Evolutionary conservation across 2,888 invertebrate species (phyloP).

Genomic region (Rhamnusium bicolor): DNA sequence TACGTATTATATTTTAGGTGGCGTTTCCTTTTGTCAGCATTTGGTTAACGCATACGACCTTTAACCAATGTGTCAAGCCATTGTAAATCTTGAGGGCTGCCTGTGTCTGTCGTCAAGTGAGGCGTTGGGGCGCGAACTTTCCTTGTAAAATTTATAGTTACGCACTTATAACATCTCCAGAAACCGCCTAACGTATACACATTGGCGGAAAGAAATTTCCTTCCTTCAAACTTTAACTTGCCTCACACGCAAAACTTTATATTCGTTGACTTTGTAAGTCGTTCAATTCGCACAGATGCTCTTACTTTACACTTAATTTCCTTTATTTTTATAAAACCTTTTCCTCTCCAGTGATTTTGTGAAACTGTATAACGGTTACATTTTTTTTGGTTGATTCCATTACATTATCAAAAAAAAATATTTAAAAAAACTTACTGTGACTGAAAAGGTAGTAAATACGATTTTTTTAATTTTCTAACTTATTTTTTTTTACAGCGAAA

Average conservation of each 20-base stretch:
- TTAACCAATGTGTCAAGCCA: constrained; percentile 31
- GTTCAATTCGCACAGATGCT: constrained; percentile 13
- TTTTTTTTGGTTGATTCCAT: not conserved
- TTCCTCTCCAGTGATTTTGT: not conserved
- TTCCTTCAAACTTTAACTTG: constrained; percentile 24
- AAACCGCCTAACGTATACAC: constrained; percentile 25
- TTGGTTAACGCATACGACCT: constrained; percentile 26
- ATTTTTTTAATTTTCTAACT: too few species aligned
- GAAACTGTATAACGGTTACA: not conserved
- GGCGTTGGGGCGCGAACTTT: constrained; percentile 38
- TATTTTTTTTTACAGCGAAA: too few species aligned
- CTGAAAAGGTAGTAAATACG: too few species aligned
- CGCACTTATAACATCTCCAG: constrained; percentile 41
- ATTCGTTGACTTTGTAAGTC: constrained; percentile 6
- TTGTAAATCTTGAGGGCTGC: constrained; percentile 45
- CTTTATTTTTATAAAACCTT: not conserved
- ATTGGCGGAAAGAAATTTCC: constrained; percentile 20
- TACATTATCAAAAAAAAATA: too few species aligned
- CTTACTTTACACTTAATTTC: constrained; percentile 1
- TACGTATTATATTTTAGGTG: constrained; percentile 9
- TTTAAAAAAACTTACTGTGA: too few species aligned
- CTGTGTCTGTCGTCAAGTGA: constrained; percentile 45
- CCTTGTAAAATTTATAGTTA: constrained; percentile 46
- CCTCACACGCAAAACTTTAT: constrained; percentile 9
- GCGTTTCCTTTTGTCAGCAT: constrained; percentile 19